phyloP scores from a whole-genome alignment of 2,797 vertebrate species.

The Astyanax mexicanus region DNA sequence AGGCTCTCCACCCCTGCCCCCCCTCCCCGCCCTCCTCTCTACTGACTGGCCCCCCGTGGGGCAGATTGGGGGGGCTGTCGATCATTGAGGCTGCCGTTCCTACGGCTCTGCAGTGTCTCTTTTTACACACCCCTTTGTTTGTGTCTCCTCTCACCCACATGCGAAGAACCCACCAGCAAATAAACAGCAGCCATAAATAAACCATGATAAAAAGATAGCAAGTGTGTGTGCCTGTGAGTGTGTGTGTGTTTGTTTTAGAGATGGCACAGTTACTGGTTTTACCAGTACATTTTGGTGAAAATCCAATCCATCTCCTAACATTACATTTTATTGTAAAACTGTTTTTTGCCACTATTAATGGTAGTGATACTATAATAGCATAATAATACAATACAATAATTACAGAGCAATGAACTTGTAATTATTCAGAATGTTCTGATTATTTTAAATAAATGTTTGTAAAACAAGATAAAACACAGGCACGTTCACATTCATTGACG shows the following conservation, averaged over 20 bases:
- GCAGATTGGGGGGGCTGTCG: constrained; percentile 52
- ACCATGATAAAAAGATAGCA: constrained; percentile 22
- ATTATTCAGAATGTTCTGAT: too few species aligned
- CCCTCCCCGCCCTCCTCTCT: constrained; percentile 26
- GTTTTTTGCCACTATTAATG: too few species aligned
- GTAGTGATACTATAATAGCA: too few species aligned
- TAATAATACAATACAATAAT: too few species aligned
- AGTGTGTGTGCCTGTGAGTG: background rate
- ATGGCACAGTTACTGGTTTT: background rate
- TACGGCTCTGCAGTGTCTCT: constrained; percentile 63
- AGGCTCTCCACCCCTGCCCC: constrained; percentile 41
- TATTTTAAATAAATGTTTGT: too few species aligned
- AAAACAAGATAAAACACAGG: too few species aligned
- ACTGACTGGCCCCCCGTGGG: constrained; percentile 44
- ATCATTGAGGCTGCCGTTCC: constrained; percentile 60
- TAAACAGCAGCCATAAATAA: constrained; percentile 56
- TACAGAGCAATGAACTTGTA: too few species aligned
- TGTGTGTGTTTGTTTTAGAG: background rate
- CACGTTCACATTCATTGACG: too few species aligned
- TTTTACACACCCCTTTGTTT: constrained; percentile 67
- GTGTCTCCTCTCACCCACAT: constrained; percentile 37
- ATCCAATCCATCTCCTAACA: background rate
- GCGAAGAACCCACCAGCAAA: constrained; percentile 44
- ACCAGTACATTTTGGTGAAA: background rate
- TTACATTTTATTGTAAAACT: too few species aligned